Conservation (phyloP, 2,797 vertebrate genomes). For the Enteromius afrohamiltoni region DNA sequence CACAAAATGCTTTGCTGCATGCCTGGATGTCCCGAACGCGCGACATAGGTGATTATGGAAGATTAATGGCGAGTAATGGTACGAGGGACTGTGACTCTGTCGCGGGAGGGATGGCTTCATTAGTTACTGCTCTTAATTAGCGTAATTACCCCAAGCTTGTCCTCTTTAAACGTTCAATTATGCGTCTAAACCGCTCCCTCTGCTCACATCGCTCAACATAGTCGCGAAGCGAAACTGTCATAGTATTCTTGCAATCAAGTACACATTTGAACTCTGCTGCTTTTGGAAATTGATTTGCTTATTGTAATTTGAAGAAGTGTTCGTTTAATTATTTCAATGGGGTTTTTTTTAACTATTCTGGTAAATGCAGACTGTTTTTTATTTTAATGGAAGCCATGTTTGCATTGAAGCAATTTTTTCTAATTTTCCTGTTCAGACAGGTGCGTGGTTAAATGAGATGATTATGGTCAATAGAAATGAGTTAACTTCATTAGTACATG, state of each 20-base stretch:
- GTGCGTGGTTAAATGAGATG: conserved; percentile 54
- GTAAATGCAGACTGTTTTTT: background rate
- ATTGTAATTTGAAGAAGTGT: background rate
- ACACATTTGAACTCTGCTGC: background rate
- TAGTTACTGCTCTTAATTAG: conserved; percentile 74
- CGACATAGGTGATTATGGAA: conserved; percentile 68
- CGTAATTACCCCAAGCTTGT: conserved; percentile 74
- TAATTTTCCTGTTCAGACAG: too few species aligned
- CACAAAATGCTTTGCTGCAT: conserved; percentile 19
- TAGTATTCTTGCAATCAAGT: background rate
- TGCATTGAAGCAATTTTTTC: too few species aligned
- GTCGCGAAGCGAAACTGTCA: conserved; percentile 4
- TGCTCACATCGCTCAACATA: conserved; percentile 53
- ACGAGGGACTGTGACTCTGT: conserved; percentile 63
- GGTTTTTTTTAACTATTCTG: background rate
- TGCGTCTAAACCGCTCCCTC: conserved; percentile 56
- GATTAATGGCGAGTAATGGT: conserved; percentile 74
- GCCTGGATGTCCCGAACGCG: conserved; percentile 38
- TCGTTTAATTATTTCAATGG: background rate
- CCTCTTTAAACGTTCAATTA: conserved; percentile 70
- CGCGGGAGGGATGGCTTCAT: conserved; percentile 66
- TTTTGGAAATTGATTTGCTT: background rate
- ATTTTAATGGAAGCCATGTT: too few species aligned
- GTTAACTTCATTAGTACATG: conserved; percentile 72
- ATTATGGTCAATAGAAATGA: conserved; percentile 74